These are phyloP conservation scores for Camponotus vicinus DNA, from an alignment of 1,140 invertebrate genomes.

Conservation along the genomic window DNA sequence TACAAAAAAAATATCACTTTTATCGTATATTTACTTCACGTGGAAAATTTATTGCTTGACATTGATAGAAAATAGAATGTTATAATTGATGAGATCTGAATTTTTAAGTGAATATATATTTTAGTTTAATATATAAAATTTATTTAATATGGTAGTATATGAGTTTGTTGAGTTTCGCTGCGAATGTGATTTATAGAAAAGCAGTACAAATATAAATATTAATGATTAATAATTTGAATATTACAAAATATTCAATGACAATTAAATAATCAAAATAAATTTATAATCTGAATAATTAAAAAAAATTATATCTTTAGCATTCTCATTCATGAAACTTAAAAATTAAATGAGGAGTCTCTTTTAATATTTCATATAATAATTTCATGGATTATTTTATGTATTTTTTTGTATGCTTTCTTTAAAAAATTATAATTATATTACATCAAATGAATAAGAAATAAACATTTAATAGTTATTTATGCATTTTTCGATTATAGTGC, in stretches of 20 bases:
- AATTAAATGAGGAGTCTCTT: not conserved
- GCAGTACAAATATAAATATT: too few relatives aligned
- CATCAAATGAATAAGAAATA: not conserved
- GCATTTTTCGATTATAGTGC: not conserved
- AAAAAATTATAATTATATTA: not conserved
- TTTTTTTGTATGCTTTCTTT: not conserved
- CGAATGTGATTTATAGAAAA: not conserved
- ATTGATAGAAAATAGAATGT: not conserved
- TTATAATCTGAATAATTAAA: not conserved
- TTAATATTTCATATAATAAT: not conserved
- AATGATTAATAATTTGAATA: not conserved
- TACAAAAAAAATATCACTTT: not conserved
- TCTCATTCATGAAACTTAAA: not conserved
- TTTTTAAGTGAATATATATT: not conserved
- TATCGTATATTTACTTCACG: not conserved
- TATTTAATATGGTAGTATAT: too few relatives aligned
- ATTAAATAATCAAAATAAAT: slow-evolving; percentile 7
- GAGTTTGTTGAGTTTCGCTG: not conserved
- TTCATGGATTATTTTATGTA: not conserved
- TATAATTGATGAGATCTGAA: not conserved
- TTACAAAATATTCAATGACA: not conserved
- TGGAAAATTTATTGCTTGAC: not conserved
- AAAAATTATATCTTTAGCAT: not conserved
- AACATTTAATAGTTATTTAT: not conserved
- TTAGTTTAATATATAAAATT: too few relatives aligned